Evolutionary conservation across 2,888 invertebrate genomes (phyloP).

Genomic region (Noctua pronuba): DNA sequence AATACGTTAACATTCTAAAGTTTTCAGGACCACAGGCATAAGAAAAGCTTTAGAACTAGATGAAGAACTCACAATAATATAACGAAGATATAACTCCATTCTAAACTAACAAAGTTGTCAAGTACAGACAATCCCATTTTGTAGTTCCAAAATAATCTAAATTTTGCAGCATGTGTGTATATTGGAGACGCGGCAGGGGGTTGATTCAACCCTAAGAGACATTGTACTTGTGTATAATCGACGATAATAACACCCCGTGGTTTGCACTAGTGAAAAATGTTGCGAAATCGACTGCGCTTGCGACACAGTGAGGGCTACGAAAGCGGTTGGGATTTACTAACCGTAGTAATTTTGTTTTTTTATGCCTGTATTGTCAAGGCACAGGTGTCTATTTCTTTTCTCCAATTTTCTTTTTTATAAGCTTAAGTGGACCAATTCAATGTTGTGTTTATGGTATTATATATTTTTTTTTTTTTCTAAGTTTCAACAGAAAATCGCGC

Average conservation of each 20-base stretch:
- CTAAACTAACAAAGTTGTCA: slow-evolving; percentile 49
- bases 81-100: not conserved
- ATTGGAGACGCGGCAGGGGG: slow-evolving; percentile 75
- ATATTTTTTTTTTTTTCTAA: no score
- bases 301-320: not conserved
- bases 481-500: no score
- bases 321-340: not conserved
- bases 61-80: not conserved
- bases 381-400: not conserved
- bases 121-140: slow-evolving; percentile 37
- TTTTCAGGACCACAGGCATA: not conserved
- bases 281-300: slow-evolving; percentile 71
- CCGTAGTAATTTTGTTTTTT: not conserved
- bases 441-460: not conserved
- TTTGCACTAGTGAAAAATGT: slow-evolving; percentile 75
- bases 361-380: not conserved
- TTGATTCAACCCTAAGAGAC: slow-evolving; percentile 67
- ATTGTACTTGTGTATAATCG: slow-evolving; percentile 39
- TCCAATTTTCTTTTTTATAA: no score
- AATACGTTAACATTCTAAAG: not conserved
- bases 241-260: slow-evolving; percentile 81
- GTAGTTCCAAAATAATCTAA: slow-evolving; percentile 48
- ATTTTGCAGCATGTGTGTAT: slow-evolving; percentile 79
- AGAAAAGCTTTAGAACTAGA: not conserved
- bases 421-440: not conserved